phyloP scores from a whole-genome alignment of 2,797 vertebrate genomes.

The Poecilia picta region DNA sequence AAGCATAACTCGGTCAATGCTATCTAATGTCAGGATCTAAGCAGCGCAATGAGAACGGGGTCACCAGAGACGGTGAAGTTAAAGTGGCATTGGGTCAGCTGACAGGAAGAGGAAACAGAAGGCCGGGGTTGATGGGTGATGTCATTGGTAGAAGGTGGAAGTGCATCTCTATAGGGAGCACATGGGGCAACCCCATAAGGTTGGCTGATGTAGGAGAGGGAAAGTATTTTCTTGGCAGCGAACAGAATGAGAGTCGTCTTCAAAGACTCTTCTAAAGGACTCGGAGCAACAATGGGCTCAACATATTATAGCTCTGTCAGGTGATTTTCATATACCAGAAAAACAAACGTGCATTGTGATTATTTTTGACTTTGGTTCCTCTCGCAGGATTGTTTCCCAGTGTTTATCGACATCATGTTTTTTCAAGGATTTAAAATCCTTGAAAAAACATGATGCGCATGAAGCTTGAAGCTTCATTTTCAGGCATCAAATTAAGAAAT shows the following conservation, averaged over 20 bases:
- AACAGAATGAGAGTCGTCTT: conserved; percentile 26
- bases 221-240: conserved; percentile 37
- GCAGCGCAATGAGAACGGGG: conserved; percentile 40
- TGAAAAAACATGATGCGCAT: no score
- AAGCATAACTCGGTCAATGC: conserved; percentile 24
- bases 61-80: conserved; percentile 54
- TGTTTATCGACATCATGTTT: neutral
- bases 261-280: conserved; percentile 5
- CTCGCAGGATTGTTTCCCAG: neutral
- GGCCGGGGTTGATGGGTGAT: conserved; percentile 73
- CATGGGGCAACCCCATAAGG: conserved; percentile 48
- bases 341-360: neutral
- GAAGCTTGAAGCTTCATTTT: neutral
- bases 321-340: neutral
- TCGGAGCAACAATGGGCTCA: conserved; percentile 8
- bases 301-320: neutral
- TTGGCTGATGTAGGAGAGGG: conserved; percentile 47
- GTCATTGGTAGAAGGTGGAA: conserved; percentile 71
- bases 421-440: neutral
- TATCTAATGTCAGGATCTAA: conserved; percentile 54
- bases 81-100: conserved; percentile 51
- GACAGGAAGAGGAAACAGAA: conserved; percentile 81
- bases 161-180: conserved; percentile 60
- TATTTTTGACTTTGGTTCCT: neutral
- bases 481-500: neutral